Evolutionary conservation across 2,797 vertebrate genomes (phyloP).

Genomic region (Mycteria americana): DNA sequence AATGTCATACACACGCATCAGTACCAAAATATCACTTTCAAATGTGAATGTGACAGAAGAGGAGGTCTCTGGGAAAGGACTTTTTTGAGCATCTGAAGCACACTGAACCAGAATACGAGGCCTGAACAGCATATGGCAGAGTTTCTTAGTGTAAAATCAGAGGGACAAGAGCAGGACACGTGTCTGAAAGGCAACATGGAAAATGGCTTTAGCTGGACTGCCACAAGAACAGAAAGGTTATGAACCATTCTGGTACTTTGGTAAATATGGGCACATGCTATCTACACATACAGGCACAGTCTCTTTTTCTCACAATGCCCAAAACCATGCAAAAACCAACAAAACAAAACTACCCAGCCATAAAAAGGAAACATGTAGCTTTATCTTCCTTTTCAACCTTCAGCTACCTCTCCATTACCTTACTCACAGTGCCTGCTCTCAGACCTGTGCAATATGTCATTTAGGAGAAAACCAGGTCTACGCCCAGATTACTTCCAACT

Average conservation of each 20-base stretch:
- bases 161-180: background rate
- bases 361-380: background rate
- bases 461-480: background rate
- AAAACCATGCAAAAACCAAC: background rate
- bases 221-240: background rate
- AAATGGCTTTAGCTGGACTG: background rate
- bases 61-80: background rate
- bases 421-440: background rate
- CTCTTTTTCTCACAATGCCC: background rate
- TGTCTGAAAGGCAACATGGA: background rate
- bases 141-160: background rate
- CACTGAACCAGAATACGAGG: background rate
- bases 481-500: background rate
- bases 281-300: fast-evolving
- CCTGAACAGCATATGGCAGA: background rate
- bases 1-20: background rate
- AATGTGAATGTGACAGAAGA: background rate
- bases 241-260: background rate
- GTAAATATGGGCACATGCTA: background rate
- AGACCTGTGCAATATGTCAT: background rate
- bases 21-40: background rate
- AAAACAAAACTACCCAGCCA: background rate
- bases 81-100: background rate
- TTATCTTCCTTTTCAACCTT: background rate
- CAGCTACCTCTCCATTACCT: background rate